A percentile compares a stretch with the other conserved stretches of the same genome.
Evolutionary conservation across 2,888 invertebrate genomes (phyloP).

Genomic region (Pelosia muscerda): DNA sequence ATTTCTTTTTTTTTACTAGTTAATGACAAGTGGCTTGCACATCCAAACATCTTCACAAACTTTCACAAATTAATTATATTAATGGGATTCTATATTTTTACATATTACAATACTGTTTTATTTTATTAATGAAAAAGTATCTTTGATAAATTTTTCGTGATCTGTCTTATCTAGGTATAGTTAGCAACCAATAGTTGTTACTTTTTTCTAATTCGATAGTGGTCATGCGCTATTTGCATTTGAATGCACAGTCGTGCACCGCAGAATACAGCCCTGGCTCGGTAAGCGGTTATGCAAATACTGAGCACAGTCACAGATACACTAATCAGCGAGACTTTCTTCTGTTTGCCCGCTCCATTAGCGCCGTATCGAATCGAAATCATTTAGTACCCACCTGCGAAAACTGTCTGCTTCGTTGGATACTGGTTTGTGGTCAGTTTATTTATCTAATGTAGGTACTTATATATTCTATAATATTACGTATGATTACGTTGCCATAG

Average conservation of each 20-base stretch:
- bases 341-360: conserved; percentile 61
- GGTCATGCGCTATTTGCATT: conserved; percentile 26
- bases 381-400: conserved; percentile 31
- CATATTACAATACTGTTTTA: no score
- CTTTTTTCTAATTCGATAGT: conserved; percentile 32
- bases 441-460: not conserved
- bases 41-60: no score
- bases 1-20: no score
- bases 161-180: no score
- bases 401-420: conserved; percentile 32
- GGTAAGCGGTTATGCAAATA: conserved; percentile 63
- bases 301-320: conserved; percentile 7
- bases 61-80: no score
- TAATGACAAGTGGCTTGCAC: no score
- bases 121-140: no score
- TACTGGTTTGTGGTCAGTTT: conserved; percentile 7
- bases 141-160: no score
- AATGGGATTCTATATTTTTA: no score
- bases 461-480: not conserved
- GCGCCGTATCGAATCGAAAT: conserved; percentile 49
- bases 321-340: conserved; percentile 61
- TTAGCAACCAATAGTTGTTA: not conserved
- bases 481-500: not conserved
- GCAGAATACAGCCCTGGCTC: conserved; percentile 33
- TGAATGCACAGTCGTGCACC: conserved; percentile 29